Evolutionary conservation across 2,113 vertebrate genomes (phyloP).

Genomic region (Etia nguti): DNA sequence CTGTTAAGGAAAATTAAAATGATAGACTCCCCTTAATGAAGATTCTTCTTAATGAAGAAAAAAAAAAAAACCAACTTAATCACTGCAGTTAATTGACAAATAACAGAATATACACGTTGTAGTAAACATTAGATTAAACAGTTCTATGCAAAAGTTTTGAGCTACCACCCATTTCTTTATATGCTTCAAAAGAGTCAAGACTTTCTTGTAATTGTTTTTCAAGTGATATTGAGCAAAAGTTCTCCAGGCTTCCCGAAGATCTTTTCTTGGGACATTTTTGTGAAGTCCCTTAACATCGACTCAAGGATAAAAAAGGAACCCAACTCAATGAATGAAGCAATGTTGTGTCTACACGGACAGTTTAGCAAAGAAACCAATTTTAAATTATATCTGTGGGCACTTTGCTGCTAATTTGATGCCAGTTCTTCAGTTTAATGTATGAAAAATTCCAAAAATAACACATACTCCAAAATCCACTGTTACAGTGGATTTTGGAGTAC

Average conservation of each 20-base stretch:
- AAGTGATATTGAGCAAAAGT: neutral
- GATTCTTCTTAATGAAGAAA: neutral
- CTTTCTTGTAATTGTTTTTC: neutral
- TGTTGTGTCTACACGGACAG: neutral
- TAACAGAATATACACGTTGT: neutral
- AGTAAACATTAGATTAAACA: neutral
- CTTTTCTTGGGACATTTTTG: neutral
- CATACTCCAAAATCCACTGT: neutral
- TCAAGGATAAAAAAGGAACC: neutral
- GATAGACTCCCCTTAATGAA: neutral
- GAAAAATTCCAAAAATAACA: neutral
- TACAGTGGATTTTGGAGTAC: no score
- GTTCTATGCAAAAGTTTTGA: neutral
- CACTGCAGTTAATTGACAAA: neutral
- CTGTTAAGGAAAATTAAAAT: conserved; percentile 67
- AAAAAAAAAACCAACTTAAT: neutral
- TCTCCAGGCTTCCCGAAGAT: neutral
- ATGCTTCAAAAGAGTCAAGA: neutral
- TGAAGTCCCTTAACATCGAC: neutral
- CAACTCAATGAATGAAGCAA: neutral
- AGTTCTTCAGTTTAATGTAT: neutral
- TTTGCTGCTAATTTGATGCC: neutral
- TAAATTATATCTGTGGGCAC: neutral
- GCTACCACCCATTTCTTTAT: neutral
- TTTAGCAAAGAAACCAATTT: neutral